These are phyloP conservation scores for Panonychus citri DNA, from an alignment of 1,140 invertebrate genomes.

Conservation along the genomic window DNA sequence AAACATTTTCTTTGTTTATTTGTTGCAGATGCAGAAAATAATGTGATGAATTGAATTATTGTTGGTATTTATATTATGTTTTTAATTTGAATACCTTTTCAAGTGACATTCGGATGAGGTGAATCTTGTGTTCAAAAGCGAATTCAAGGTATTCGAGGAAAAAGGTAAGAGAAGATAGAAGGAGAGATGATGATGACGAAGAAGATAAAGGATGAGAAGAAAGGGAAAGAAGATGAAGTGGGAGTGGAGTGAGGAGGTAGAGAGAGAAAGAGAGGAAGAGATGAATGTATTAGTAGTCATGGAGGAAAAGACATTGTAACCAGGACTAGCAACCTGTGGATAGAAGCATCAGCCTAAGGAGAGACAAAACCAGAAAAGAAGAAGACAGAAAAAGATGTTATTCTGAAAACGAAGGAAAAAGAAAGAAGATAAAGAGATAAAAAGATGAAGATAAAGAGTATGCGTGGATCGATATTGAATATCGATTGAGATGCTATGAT, in stretches of 20 bases:
- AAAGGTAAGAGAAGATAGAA: no score
- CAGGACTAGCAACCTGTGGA: neutral
- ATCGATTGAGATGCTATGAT: neutral
- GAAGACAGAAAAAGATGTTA: no score
- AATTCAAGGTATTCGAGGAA: no score
- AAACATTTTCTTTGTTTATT: neutral
- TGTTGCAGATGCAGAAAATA: no score
- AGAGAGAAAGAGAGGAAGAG: neutral
- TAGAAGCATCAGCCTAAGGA: neutral
- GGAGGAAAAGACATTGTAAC: constrained; percentile 1
- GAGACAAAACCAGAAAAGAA: constrained; percentile 2
- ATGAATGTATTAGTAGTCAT: neutral
- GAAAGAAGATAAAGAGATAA: no score
- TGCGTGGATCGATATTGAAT: neutral
- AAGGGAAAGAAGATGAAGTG: neutral
- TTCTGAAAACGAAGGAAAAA: neutral
- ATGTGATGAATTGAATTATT: no score
- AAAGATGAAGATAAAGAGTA: no score
- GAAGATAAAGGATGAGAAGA: neutral
- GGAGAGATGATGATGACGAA: no score
- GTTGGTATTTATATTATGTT: no score
- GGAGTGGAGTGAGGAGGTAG: neutral
- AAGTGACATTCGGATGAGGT: no score
- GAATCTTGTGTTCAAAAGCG: no score
- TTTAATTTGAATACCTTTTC: no score